These are phyloP conservation scores for Sapayoa aenigma DNA, from an alignment of 2,113 vertebrate species.

Conservation along the genomic window DNA sequence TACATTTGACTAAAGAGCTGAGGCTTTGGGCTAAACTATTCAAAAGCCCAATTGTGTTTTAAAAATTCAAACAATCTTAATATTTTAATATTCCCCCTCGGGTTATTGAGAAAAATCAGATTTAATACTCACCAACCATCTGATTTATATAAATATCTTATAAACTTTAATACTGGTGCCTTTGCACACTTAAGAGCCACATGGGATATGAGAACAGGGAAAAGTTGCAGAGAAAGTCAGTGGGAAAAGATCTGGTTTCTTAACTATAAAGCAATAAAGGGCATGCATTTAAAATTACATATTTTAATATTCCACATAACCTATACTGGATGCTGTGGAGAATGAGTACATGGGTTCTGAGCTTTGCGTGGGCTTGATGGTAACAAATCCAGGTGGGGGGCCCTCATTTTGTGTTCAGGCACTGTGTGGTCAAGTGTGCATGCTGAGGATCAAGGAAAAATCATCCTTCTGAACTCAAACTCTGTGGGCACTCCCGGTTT, in stretches of 20 bases:
- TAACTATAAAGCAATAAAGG: constrained; percentile 59
- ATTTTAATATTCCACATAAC: constrained; percentile 60
- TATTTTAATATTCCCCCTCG: constrained; percentile 52
- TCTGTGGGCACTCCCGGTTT: background rate
- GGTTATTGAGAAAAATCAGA: constrained; percentile 53
- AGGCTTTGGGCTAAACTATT: constrained; percentile 21
- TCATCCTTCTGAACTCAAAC: background rate
- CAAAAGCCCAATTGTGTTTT: constrained; percentile 57
- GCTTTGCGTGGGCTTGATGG: background rate
- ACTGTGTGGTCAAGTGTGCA: background rate
- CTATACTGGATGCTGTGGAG: background rate
- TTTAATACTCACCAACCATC: constrained; percentile 60
- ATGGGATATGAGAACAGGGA: constrained; percentile 46
- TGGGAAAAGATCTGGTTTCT: constrained; percentile 67
- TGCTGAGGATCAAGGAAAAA: background rate
- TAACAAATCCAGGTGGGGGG: constrained; percentile 22
- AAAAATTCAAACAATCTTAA: constrained; percentile 58
- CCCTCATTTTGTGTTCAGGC: background rate
- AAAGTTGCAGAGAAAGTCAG: constrained; percentile 46
- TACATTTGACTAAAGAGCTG: background rate
- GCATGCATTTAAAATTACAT: constrained; percentile 62
- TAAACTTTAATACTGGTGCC: constrained; percentile 67
- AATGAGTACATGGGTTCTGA: background rate
- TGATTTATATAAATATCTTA: constrained; percentile 71
- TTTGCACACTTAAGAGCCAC: constrained; percentile 55